phyloP scores from a whole-genome alignment of 2,113 vertebrate genomes.

The Paratilapia polleni region DNA sequence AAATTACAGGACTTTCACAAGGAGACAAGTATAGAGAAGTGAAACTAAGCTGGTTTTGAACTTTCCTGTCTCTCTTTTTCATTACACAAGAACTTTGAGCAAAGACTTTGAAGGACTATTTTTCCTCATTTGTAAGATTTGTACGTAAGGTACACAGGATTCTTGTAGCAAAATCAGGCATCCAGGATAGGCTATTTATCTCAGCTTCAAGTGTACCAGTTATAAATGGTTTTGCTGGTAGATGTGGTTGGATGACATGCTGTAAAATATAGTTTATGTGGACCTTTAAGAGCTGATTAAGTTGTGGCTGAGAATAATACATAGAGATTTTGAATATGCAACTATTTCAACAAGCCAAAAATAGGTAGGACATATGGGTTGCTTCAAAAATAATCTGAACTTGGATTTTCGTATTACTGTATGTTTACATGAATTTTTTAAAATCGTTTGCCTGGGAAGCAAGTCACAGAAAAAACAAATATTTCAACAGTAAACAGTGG shows the following conservation, averaged over 20 bases:
- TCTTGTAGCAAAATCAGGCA: not conserved
- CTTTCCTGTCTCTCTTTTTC: not conserved
- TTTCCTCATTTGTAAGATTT: not conserved
- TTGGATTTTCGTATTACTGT: not conserved
- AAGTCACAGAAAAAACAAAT: not conserved
- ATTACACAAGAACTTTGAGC: not conserved
- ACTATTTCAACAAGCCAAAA: not conserved
- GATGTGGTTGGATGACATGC: not conserved
- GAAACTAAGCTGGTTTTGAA: not conserved
- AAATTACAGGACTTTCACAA: not conserved
- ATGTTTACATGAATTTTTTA: not conserved
- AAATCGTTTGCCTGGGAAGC: conserved; percentile 3
- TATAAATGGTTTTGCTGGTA: not conserved
- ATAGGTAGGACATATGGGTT: not conserved
- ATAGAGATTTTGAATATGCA: not conserved
- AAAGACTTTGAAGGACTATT: not conserved
- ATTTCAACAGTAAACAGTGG: conserved; percentile 4
- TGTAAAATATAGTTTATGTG: not conserved
- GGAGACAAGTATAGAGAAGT: not conserved
- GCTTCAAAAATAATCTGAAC: not conserved
- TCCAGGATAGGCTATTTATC: not conserved
- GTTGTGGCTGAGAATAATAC: not conserved
- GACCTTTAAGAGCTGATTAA: not conserved
- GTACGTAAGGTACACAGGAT: not conserved
- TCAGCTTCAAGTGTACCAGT: not conserved